Evolutionary conservation across 2,113 vertebrate genomes (phyloP), one percentile per base, ranked within the genome.

Genomic region (Pelodiscus sinensis): DNA sequence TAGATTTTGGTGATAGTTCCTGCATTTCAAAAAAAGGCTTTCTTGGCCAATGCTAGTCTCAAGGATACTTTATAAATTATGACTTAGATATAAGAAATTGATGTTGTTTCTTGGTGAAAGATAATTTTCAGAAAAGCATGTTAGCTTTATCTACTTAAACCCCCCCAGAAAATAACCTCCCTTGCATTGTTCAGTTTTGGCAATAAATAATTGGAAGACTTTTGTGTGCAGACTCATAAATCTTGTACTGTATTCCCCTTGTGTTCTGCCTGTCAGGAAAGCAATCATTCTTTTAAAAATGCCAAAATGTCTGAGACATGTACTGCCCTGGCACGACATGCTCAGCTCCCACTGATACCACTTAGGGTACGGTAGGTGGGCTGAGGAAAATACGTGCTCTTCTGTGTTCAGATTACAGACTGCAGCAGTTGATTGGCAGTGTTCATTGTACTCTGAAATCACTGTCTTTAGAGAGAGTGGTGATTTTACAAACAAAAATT

Each of bases 1-100:
- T 51, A 79, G 60, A 73, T n/a, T 94, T 96, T 95, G 92, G 94
- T 93, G 87, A 91, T 94, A 68, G 93, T 95, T 94, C 90, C 79
- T 79, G 93, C 51, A 68, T 81, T 96, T 87, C 85, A 93, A 88
- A 92, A 88, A 93, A 93, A 92, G 71, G 9, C 12, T 94, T 86
- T 2, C 22, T 93, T 83, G 92, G 44, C 88, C 93, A 92, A 90
- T 90, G 57, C 79, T 89, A 81, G 81, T 81, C 79, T 88, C 89
- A 87, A 51, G 73, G 51, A 35, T 35, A 87, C 85, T 82, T 94
- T 35, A 3, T 58, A 71, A 75, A 84, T 55, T 51, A 71, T 35
- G 91, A 90, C 88, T 86, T 86, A 65, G 93, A 68, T 57, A 2
- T 3, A 90, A 71, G 81, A 85, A 94, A 52, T 77, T 79, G 44